Base-by-base conservation (phyloP, 1,140 invertebrate species). In the Drosophila paulistorum region DNA sequence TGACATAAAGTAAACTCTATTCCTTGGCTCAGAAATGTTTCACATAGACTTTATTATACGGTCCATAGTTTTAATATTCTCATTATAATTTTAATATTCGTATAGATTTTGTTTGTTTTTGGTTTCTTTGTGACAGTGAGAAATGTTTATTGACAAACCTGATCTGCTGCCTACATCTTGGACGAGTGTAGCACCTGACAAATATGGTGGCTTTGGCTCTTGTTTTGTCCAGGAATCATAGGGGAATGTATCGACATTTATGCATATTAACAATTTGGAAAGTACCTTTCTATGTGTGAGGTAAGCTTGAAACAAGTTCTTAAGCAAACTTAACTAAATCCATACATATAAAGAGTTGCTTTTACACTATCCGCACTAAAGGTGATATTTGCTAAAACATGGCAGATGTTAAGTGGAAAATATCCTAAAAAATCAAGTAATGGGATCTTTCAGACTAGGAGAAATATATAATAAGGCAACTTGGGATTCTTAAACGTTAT, bases 261-360 rank as follows among this genome's bases (percentile, higher is more conserved):
- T 30, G 13, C 35, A 17, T 51, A 41, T 75, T 57, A 59, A 51
- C 68, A 68, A 68, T 75, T 75, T 75, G 41, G 45, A 39, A 11
- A 39, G 45, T 20, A 64, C 66, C 60, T 69, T 37, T 54, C 33
- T 67, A 65, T 70, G 67, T 75, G 67, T 66, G 77, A 85, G 65
- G 65, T 83, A 79, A 87, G 65, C 33, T 51, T 51, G 35, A 66
- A 86, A 86, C 83, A 87, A 86, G 83, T 86, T 86, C 79, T 87
- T 79, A 71, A 68, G 68, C 26, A 26, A 17, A 17, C 17, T 17
- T 17, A 17, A 17, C 17, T 17, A 17, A 17, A 17, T 17, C 17
- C 17, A 17, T 17, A 17, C 17, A 0, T 17, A 79, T 77, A 82
- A 10, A 11, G 7, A 10, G 35, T 82, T 82, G 55, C 48, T 58